Evolutionary conservation across 2,797 vertebrate species (phyloP).

Genomic region (Uromys caudimaculatus): DNA sequence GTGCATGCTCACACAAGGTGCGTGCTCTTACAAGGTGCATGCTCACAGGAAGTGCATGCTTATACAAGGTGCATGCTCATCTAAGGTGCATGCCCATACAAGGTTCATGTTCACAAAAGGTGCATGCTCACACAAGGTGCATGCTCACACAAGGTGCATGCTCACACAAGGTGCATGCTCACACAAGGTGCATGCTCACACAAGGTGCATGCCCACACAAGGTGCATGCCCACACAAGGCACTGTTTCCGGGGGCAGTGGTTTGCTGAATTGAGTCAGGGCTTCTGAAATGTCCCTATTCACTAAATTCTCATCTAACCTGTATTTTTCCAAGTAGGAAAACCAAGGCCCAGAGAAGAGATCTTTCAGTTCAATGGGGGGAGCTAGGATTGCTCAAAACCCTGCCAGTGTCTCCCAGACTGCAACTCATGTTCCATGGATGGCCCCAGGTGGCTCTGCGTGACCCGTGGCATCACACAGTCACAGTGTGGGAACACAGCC

Average conservation of each 20-base stretch:
- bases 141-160: no score
- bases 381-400: neutral
- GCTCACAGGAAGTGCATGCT: no score
- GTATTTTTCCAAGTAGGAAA: constrained; percentile 26
- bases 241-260: neutral
- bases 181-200: no score
- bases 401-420: neutral
- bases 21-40: no score
- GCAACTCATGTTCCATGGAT: fast-evolving
- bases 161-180: no score
- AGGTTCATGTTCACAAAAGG: neutral
- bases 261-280: neutral
- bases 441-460: neutral
- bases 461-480: neutral
- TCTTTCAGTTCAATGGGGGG: neutral
- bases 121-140: neutral
- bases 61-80: neutral
- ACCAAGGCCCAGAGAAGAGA: neutral
- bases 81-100: no score
- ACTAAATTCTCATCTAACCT: neutral
- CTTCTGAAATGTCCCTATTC: neutral
- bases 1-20: neutral
- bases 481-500: neutral
- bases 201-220: no score
- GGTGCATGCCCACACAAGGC: neutral